Percentiles rank a stretch among this genome's conserved stretches.
phyloP scores from a whole-genome alignment of 2,797 vertebrate species.

The Leptatherina wallacei region DNA sequence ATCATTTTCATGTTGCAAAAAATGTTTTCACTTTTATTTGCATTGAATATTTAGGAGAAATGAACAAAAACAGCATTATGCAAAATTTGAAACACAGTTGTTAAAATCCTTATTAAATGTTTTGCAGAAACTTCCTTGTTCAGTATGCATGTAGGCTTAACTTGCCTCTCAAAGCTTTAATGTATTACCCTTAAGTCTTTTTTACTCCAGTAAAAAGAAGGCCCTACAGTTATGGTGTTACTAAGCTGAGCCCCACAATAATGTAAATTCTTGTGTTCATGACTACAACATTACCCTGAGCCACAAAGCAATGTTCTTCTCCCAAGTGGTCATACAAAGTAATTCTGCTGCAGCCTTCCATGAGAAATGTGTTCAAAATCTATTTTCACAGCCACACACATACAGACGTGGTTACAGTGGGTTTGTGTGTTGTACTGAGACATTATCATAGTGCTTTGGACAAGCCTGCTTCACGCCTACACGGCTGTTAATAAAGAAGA shows the following conservation, averaged over 20 bases:
- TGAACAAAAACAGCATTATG: background rate
- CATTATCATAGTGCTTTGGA: constrained; percentile 47
- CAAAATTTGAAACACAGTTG: background rate
- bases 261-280: background rate
- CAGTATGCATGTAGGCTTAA: background rate
- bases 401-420: constrained; percentile 10
- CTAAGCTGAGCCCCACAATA: background rate
- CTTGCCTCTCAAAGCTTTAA: background rate
- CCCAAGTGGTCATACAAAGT: constrained; percentile 1
- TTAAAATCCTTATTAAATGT: background rate
- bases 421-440: constrained; percentile 19
- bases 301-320: background rate
- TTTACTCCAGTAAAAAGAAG: background rate
- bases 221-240: background rate
- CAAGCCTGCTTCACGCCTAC: constrained; percentile 61
- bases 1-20: too few species aligned
- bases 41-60: background rate
- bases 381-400: constrained; percentile 13
- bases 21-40: too few species aligned
- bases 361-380: constrained; percentile 15
- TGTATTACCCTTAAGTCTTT: background rate
- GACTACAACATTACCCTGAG: background rate
- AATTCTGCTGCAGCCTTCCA: background rate
- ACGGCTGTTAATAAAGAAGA: constrained; percentile 66
- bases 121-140: background rate